Conservation (phyloP, 2,113 vertebrate species). For the Hoplias malabaricus region DNA sequence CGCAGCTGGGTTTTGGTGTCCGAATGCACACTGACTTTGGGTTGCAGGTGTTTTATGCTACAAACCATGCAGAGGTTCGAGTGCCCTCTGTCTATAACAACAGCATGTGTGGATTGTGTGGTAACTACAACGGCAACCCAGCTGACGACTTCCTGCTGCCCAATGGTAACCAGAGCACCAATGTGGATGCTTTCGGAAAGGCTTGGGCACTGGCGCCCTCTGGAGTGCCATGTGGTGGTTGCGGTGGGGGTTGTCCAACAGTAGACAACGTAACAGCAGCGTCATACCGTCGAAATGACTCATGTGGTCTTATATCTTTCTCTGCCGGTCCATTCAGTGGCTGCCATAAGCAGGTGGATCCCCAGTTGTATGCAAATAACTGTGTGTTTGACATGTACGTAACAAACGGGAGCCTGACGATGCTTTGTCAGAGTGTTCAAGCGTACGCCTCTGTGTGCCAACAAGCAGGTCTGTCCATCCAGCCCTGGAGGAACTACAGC, state of each 20-base stretch:
- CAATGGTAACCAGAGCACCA: background rate
- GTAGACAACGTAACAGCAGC: constrained; percentile 50
- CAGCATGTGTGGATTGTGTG: constrained; percentile 70
- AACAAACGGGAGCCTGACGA: constrained; percentile 41
- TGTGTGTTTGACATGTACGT: constrained; percentile 69
- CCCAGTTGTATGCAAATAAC: constrained; percentile 56
- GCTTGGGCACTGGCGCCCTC: constrained; percentile 63
- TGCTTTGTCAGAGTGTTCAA: constrained; percentile 76
- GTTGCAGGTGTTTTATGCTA: constrained; percentile 68
- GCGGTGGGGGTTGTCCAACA: constrained; percentile 48
- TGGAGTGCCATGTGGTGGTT: constrained; percentile 50
- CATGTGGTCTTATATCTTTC: constrained; percentile 66
- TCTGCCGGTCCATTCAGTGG: constrained; percentile 64
- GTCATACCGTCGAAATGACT: constrained; percentile 26
- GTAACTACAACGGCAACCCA: constrained; percentile 65
- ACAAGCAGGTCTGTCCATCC: constrained; percentile 53
- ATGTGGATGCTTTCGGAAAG: constrained; percentile 53
- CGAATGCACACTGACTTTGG: constrained; percentile 65
- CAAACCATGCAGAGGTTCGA: constrained; percentile 57
- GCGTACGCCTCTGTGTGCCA: constrained; percentile 79
- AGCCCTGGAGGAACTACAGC: constrained; percentile 73
- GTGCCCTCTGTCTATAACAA: constrained; percentile 64
- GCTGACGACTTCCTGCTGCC: constrained; percentile 68
- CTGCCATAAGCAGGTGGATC: constrained; percentile 64
- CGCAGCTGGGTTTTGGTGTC: constrained; percentile 63